Evolutionary conservation across 2,888 invertebrate species (phyloP).

Genomic region (Rotaria magnacalcarata): DNA sequence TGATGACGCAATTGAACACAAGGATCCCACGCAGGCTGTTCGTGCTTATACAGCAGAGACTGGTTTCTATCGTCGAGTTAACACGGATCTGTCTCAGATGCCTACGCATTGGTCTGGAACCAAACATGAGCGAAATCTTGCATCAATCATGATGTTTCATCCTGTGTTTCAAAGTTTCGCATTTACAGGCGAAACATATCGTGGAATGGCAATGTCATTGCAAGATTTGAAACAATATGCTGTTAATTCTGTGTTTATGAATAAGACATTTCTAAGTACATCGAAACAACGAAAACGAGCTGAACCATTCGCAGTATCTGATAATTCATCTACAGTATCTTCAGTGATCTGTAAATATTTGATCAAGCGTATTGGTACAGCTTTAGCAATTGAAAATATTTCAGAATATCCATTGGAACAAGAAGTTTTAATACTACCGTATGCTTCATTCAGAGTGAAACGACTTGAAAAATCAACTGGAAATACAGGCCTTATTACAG

Average conservation of each 20-base stretch:
- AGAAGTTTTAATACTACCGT: not conserved
- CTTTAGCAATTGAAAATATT: not conserved
- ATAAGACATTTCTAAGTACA: constrained; percentile 13
- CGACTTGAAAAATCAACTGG: not conserved
- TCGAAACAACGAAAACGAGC: not conserved
- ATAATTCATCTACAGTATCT: not conserved
- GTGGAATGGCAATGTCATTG: not conserved
- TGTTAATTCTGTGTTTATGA: not conserved
- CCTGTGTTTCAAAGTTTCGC: not conserved
- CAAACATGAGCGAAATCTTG: not conserved
- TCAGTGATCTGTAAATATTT: not conserved
- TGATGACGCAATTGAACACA: not conserved
- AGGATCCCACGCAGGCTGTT: not conserved
- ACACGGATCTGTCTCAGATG: not conserved
- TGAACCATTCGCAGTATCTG: not conserved
- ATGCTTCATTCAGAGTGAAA: not conserved
- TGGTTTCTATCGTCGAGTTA: not conserved
- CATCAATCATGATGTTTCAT: not conserved
- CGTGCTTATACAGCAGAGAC: constrained; percentile 8
- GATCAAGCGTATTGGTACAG: not conserved
- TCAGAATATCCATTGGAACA: not conserved
- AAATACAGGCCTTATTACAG: not conserved
- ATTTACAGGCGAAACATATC: not conserved
- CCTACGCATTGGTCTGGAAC: not conserved
- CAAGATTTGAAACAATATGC: not conserved